These are phyloP conservation scores for Caloenas nicobarica DNA, from an alignment of 2,113 vertebrate genomes.

Conservation along the genomic window DNA sequence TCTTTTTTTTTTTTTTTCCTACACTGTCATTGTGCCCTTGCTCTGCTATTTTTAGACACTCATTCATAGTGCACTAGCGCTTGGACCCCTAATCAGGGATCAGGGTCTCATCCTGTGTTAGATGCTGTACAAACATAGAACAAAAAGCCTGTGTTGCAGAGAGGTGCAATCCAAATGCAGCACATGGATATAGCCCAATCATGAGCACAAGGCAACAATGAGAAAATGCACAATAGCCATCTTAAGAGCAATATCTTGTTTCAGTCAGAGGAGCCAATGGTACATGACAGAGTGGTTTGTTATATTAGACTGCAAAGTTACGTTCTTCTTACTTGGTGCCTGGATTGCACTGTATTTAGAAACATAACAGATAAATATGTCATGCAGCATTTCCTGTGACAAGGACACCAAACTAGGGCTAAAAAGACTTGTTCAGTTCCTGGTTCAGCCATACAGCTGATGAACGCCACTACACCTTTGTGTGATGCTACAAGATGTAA, in stretches of 20 bases:
- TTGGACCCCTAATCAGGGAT: not conserved
- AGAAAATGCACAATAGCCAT: not conserved
- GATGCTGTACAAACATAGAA: not conserved
- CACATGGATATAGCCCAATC: not conserved
- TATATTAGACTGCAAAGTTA: not conserved
- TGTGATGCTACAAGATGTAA: not conserved
- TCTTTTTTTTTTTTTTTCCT: too few species aligned
- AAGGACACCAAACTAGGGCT: not conserved
- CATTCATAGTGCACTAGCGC: accelerated
- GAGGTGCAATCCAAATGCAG: not conserved
- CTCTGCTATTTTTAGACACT: not conserved
- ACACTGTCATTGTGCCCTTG: not conserved
- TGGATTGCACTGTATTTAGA: not conserved
- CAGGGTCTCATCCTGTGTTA: not conserved
- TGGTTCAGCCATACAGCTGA: not conserved
- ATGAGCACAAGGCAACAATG: not conserved
- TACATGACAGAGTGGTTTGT: not conserved
- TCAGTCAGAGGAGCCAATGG: not conserved
- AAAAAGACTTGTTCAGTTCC: not conserved
- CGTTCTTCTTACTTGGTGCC: not conserved
- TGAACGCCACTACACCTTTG: not conserved
- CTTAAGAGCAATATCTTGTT: not conserved
- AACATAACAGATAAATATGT: not conserved
- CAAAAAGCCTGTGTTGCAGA: not conserved
- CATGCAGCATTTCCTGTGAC: not conserved